Percentiles rank a stretch among this genome's conserved stretches.
Evolutionary conservation across 2,888 invertebrate species (phyloP).

Genomic region (Leucophora obtusa): DNA sequence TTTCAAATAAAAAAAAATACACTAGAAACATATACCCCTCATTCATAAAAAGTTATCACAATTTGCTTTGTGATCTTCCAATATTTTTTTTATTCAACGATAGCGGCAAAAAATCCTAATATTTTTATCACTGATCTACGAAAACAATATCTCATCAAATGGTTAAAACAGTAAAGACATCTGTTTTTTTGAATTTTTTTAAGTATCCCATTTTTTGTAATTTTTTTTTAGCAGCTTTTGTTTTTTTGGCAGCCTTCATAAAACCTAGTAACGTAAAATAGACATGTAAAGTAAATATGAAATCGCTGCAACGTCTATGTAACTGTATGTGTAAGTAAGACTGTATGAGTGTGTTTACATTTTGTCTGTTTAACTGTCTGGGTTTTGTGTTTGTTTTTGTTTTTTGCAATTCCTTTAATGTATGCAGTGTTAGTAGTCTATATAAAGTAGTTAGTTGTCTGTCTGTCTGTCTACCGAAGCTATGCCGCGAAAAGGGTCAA

Average conservation of each 20-base stretch:
- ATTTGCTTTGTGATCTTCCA: too few relatives aligned
- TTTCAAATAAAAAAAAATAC: too few relatives aligned
- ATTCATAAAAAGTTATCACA: too few relatives aligned
- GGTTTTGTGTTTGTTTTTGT: neutral
- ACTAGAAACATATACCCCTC: too few relatives aligned
- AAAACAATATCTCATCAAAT: neutral
- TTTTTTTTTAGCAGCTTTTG: slow-evolving; percentile 56
- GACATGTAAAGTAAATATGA: slow-evolving; percentile 38
- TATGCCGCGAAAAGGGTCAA: slow-evolving; percentile 53
- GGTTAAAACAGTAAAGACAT: slow-evolving; percentile 20
- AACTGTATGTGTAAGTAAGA: slow-evolving; percentile 45
- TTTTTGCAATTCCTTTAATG: neutral
- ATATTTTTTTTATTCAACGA: too few relatives aligned
- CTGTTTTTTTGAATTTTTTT: neutral
- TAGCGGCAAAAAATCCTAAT: too few relatives aligned
- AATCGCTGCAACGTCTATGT: slow-evolving; percentile 14
- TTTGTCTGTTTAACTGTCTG: slow-evolving; percentile 55
- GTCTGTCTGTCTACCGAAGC: slow-evolving; percentile 6
- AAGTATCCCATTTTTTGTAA: neutral
- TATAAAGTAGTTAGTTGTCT: neutral
- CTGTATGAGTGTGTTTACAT: slow-evolving; percentile 34
- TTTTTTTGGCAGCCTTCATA: slow-evolving; percentile 38
- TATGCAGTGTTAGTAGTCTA: slow-evolving; percentile 10
- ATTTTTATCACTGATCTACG: too few relatives aligned
- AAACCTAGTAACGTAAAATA: slow-evolving; percentile 25